Base-by-base conservation (phyloP, 2,888 invertebrate genomes). In the Philhelius pedissequus region DNA sequence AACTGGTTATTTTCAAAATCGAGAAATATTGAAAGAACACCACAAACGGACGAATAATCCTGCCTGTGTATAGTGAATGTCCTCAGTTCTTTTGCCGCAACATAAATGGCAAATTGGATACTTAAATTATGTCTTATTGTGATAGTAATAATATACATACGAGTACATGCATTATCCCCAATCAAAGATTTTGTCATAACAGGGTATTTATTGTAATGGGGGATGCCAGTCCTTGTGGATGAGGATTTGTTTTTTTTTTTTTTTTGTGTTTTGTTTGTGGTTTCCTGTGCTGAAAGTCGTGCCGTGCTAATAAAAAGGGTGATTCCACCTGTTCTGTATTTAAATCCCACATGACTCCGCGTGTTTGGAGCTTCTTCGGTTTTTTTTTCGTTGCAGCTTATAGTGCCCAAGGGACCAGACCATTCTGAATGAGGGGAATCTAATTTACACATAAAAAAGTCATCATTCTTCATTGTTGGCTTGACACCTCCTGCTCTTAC, bases 401-500 rank as follows among this genome's bases (percentile, higher is more conserved):
- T n/a, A 8, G 45, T 35, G 62, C 69, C 69, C 74, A 56, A 32
- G 79, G 35, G 69, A 52, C 48, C 62, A 40, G 48, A 48, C 13
- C 22, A 48, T 48, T 48, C 22, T 3, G 18, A 56, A 8, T 15
- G 22, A 11, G 30, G 60, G 73, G 69, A 52, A 69, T 78, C 74
- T 79, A 70, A 79, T 75, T 84, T 74, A 66, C 83, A 84, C 79
- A 84, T 84, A 84, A 79, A 84, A 83, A 84, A 84, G 83, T 78
- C 82, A 84, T 84, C 83, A 84, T 84, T 80, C 83, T 84, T 84
- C 75, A 84, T 80, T 80, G 79, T 75, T 84, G 80, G 79, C 79
- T 75, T 84, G 80, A 84, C 79, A 84, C 83, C 79, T 84, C 52
- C 58, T 43, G n/a, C n/a, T n/a, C n/a, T n/a, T n/a, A n/a, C 35